These are phyloP conservation scores for Endotricha flammealis DNA, from an alignment of 2,888 invertebrate species.

Conservation along the genomic window DNA sequence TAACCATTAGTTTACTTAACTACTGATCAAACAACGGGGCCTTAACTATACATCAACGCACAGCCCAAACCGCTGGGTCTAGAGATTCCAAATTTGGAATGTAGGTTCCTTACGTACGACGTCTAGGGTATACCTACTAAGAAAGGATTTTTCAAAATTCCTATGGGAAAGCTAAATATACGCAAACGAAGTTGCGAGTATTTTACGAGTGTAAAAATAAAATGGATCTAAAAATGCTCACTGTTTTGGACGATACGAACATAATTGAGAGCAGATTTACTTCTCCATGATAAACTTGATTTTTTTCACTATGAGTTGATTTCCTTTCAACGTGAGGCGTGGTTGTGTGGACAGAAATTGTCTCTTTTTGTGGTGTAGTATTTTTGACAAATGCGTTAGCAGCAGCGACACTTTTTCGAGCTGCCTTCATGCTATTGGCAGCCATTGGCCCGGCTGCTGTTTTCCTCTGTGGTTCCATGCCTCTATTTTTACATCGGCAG, in stretches of 20 bases:
- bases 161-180: too few species aligned
- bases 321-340: constrained; percentile 51
- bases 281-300: constrained; percentile 57
- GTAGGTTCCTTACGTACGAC: too few species aligned
- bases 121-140: too few species aligned
- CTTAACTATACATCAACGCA: too few species aligned
- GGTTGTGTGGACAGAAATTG: constrained; percentile 53
- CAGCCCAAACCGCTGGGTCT: too few species aligned
- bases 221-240: too few species aligned
- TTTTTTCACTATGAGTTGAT: constrained; percentile 44
- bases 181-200: too few species aligned
- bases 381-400: constrained; percentile 34
- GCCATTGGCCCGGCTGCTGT: constrained; percentile 52
- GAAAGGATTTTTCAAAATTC: too few species aligned
- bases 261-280: constrained; percentile 62
- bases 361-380: constrained; percentile 44
- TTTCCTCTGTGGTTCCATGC: constrained; percentile 58
- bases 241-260: constrained; percentile 36
- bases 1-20: too few species aligned
- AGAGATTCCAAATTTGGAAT: too few species aligned
- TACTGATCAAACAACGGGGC: too few species aligned
- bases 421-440: constrained; percentile 36
- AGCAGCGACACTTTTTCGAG: constrained; percentile 48
- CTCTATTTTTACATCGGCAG: constrained; percentile 7
- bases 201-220: too few species aligned